Conservation (phyloP, 2,113 vertebrate genomes). For the Hyla sarda region DNA sequence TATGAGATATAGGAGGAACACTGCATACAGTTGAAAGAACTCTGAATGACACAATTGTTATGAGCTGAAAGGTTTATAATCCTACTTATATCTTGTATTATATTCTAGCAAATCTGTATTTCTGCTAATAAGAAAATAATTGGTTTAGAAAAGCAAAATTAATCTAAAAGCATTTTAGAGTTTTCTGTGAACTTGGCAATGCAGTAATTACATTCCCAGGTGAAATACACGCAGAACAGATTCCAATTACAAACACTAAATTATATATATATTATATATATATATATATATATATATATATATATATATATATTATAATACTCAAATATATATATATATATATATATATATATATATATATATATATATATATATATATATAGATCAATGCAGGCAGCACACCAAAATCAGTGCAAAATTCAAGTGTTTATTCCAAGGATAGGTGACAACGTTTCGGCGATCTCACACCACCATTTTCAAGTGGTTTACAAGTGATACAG, state of each 20-base stretch:
- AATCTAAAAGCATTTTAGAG: conserved; percentile 14
- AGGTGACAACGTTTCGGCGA: too few relatives aligned
- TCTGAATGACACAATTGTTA: conserved; percentile 77
- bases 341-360: too few relatives aligned
- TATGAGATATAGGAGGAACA: not conserved
- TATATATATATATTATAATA: too few relatives aligned
- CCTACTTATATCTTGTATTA: not conserved
- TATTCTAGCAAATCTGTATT: conserved; percentile 4
- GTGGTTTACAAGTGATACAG: too few relatives aligned
- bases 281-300: too few relatives aligned
- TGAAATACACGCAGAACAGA: not conserved
- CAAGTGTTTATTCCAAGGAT: too few relatives aligned
- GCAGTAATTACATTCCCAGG: conserved; percentile 1
- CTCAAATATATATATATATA: too few relatives aligned
- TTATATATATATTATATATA: not conserved
- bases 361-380: too few relatives aligned
- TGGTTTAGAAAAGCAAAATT: not conserved
- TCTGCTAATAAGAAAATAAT: conserved; percentile 8
- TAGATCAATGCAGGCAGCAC: too few relatives aligned
- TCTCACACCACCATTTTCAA: too few relatives aligned
- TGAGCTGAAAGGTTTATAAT: conserved; percentile 78
- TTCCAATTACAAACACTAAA: not conserved
- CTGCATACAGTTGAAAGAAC: conserved; percentile 64
- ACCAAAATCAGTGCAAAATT: too few relatives aligned
- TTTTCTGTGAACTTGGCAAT: not conserved